A percentile compares a stretch with the other conserved stretches of the same genome.
phyloP scores from a whole-genome alignment of 2,888 invertebrate genomes.

The Noctua janthina region DNA sequence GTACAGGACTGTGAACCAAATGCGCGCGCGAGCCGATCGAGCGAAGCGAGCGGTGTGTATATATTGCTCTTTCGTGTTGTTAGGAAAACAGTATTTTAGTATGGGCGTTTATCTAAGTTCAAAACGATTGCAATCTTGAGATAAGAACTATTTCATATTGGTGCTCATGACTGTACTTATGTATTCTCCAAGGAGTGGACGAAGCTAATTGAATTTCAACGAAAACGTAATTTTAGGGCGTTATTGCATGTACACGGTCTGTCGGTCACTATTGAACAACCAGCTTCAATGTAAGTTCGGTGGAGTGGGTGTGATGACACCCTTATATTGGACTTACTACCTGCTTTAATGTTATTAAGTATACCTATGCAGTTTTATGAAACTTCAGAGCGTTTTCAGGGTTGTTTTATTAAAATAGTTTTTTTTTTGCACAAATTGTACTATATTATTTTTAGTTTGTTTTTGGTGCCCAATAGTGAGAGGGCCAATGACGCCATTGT shows the following conservation, averaged over 20 bases:
- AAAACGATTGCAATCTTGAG: not conserved
- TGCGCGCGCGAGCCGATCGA: not conserved
- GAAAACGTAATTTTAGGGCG: not conserved
- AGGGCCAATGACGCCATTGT: not conserved
- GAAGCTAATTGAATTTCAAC: constrained; percentile 16
- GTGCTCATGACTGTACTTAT: not conserved
- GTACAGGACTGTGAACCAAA: not conserved
- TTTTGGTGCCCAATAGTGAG: not conserved
- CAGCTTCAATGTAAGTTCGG: not conserved
- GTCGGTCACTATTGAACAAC: not conserved
- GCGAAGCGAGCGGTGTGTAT: not conserved
- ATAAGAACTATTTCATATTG: not conserved
- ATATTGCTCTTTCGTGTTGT: not conserved
- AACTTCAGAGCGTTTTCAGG: not conserved
- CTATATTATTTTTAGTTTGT: not conserved
- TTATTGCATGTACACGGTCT: not conserved
- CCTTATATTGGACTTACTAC: too few species aligned
- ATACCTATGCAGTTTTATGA: not conserved
- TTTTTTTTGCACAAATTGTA: not conserved
- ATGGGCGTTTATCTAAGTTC: not conserved
- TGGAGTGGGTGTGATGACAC: not conserved
- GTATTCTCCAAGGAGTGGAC: constrained; percentile 1
- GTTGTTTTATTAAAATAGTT: not conserved
- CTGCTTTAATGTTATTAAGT: not conserved
- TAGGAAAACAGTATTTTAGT: not conserved